Evolutionary conservation across 2,888 invertebrate genomes (phyloP), one percentile per base, ranked within the genome.

Genomic region (Hydraecia micacea): DNA sequence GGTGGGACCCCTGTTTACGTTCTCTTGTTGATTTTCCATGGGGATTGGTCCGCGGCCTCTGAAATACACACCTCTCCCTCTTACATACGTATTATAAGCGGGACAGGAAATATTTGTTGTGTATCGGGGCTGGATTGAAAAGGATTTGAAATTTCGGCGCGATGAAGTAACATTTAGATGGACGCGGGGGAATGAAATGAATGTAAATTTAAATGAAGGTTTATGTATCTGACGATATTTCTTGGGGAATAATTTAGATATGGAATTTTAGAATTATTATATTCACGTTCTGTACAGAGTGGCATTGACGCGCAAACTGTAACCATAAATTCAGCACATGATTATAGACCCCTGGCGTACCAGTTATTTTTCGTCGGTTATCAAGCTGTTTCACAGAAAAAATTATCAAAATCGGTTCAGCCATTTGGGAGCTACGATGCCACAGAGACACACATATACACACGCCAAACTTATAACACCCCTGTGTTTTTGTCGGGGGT

Each of bases 21-120:
- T 90, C 80, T 89, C 89, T 90, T 94, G 94, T 94, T 94, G 94
- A 94, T 94, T 94, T 95, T 93, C 92, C 93, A 89, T 89, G 85
- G 93, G 93, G 92, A 93, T 90, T 91, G 91, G 89, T 89, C 88
- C 90, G 87, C 87, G 83, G 84, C 86, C 87, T 82, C 72, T 79
- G 71, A 67, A 75, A 88, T 58, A 58, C 87, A 75, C 85, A 85
- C 87, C 52, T 92, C 92, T 87, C 90, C 67, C 78, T 94, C 87
- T 85, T 76, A 81, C 89, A 60, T 85, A 75, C 63, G 75, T 65
- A 49, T 65, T 67, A 79, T 42, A 89, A 92, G 78, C 75, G 87
- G 81, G 91, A 93, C 77, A 79, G 82, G 75, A 80, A 68, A 86
- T 83, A 83, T 86, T 90, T 89, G 90, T 89, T 90, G 91, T 87